These are phyloP conservation scores for Neoitamus cyanurus DNA, from an alignment of 2,888 invertebrate species.

Conservation along the genomic window DNA sequence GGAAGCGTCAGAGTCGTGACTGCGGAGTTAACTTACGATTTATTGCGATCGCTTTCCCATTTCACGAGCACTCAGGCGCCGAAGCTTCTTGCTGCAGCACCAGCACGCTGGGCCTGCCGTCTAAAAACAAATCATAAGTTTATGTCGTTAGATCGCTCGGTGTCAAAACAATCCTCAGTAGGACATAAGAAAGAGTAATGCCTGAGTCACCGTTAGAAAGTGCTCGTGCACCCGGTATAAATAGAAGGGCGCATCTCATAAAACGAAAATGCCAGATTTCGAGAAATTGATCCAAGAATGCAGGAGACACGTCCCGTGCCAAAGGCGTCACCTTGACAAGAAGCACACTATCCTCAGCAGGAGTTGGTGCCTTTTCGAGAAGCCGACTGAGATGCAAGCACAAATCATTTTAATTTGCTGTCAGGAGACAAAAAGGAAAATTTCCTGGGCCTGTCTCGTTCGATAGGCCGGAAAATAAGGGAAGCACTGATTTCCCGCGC, in stretches of 20 bases:
- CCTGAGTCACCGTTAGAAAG: neutral
- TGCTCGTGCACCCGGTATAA: neutral
- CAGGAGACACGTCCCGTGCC: neutral
- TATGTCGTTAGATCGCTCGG: neutral
- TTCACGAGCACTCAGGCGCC: neutral
- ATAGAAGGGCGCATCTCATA: neutral
- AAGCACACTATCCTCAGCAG: neutral
- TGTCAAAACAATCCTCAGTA: neutral
- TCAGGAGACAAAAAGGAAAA: conserved; percentile 21
- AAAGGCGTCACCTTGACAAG: neutral
- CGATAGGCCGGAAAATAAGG: neutral
- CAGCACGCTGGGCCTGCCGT: neutral
- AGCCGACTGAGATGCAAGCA: neutral
- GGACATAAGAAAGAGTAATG: neutral
- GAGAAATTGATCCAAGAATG: neutral
- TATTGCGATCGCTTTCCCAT: neutral
- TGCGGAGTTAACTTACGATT: neutral
- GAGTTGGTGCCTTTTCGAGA: neutral
- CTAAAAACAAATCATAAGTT: neutral
- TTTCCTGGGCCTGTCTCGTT: neutral
- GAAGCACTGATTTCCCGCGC: neutral
- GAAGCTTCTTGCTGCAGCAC: neutral
- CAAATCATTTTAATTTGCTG: conserved; percentile 39
- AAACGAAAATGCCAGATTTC: neutral
- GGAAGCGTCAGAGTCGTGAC: neutral